Conservation (phyloP, 2,888 invertebrate genomes). For the Eulithis prunata region DNA sequence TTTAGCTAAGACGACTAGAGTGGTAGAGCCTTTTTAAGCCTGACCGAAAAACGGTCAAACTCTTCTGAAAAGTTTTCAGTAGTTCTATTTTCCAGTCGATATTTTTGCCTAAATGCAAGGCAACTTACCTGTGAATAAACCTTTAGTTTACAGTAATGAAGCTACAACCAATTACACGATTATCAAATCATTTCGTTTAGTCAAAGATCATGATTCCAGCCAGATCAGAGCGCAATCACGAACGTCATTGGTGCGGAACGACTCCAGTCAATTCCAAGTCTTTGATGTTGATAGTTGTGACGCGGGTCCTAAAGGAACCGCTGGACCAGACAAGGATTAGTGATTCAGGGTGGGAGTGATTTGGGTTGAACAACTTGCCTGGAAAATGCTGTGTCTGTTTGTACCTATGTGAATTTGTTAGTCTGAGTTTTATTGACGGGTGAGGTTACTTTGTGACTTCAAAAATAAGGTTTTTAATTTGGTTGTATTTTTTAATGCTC, state of each 20-base stretch:
- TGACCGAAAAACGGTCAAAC: too few species aligned
- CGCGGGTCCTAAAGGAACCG: constrained; percentile 46
- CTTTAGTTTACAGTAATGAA: neutral
- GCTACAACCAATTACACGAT: constrained; percentile 26
- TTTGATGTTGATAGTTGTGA: constrained; percentile 57
- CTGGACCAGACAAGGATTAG: constrained; percentile 27
- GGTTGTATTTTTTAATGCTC: neutral
- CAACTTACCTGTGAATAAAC: neutral
- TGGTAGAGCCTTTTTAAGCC: too few species aligned
- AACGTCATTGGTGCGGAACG: constrained; percentile 47
- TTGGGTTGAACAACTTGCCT: constrained; percentile 25
- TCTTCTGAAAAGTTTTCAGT: too few species aligned
- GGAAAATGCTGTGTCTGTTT: constrained; percentile 4
- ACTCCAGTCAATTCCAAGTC: constrained; percentile 53
- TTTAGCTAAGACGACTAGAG: too few species aligned
- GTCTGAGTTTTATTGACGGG: too few species aligned
- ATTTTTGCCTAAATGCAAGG: too few species aligned
- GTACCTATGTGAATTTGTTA: too few species aligned
- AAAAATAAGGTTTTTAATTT: too few species aligned
- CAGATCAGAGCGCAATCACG: constrained; percentile 31
- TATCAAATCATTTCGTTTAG: constrained; percentile 40
- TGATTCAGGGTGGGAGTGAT: constrained; percentile 28
- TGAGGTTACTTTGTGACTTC: neutral
- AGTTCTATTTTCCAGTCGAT: too few species aligned
- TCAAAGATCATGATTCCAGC: constrained; percentile 33